Percentiles rank a stretch among this genome's conserved stretches.
These are phyloP conservation scores for Turritopsis rubra DNA, from an alignment of 30 jellyfish, hydroid and myxozoan species.

Conservation along the genomic window DNA sequence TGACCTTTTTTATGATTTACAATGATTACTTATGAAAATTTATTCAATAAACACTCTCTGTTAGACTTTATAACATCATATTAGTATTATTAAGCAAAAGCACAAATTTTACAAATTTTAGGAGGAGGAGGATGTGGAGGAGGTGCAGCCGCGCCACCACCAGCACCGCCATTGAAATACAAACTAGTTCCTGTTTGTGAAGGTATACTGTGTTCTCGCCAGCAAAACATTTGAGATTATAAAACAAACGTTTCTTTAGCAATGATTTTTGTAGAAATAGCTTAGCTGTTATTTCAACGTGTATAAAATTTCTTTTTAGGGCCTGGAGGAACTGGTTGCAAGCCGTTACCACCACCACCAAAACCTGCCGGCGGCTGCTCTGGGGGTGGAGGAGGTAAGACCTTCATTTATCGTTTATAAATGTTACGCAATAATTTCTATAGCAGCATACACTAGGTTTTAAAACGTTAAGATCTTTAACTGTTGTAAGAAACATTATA, in stretches of 20 bases:
- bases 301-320: neutral
- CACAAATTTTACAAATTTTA: too few species aligned
- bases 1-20: neutral
- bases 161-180: constrained; percentile 77
- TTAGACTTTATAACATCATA: too few species aligned
- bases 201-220: constrained; percentile 22
- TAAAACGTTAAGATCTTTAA: too few species aligned
- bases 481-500: too few species aligned
- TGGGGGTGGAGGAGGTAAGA: constrained; percentile 17
- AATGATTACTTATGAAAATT: too few species aligned
- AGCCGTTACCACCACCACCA: constrained; percentile 27
- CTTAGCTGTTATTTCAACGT: neutral
- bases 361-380: constrained; percentile 14
- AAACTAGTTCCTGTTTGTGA: constrained; percentile 72
- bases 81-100: too few species aligned
- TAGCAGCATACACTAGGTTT: too few species aligned
- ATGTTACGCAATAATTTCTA: too few species aligned
- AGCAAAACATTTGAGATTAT: too few species aligned
- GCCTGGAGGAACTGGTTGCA: neutral
- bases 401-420: neutral
- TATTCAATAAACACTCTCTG: too few species aligned
- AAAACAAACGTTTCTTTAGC: neutral
- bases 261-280: neutral
- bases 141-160: constrained; percentile 70
- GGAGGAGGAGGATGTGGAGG: constrained; percentile 28